Evolutionary conservation across 1,140 invertebrate genomes (phyloP), one percentile per base, ranked within the genome.

Genomic region (Drosophila bifasciata): DNA sequence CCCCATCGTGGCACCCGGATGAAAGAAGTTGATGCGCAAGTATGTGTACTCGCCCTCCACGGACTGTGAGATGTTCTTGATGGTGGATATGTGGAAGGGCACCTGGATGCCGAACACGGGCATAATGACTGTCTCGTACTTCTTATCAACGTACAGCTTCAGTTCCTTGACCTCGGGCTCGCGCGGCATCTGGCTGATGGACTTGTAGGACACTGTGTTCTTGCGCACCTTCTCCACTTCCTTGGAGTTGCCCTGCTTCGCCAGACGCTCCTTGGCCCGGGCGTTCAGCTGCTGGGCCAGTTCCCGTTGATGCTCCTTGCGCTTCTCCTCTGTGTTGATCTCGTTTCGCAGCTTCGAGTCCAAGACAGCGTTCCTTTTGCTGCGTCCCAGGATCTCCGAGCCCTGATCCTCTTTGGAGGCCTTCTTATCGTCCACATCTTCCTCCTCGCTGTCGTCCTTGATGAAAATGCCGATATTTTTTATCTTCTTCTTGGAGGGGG

Each of bases 31-130:
- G 76, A 99, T 97, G 91, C 99, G 95, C 61, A 99, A 94, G 92
- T 99, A 99, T 0, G 98, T 99, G 91, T 99, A 99, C 92, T 99
- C 98, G 36, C 99, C 99, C 93, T 99, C 99, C 16, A 99, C 97
- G 1, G 97, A 98, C 90, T 99, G 97, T 21, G 97, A 98, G 88
- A 99, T 99, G 92, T 99, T 99, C 93, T 99, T 99, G 49, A 99
- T 98, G 3, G 97, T 99, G 0, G 98, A 98, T 91, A 99, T 99
- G 91, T 99, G 99, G 92, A 99, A 99, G 58, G 99, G 98, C 68
- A 98, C 97, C 6, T 98, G 96, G 44, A 98, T 94, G 52, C 98
- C 98, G 93, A 98, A 99, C 75, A 99, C 95, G 0, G 99, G 99
- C 63, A 99, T 92, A 62, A 99, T 99, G 11, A 99, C 95, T 9